Evolutionary conservation across 2,113 vertebrate genomes (phyloP), one percentile per base, ranked within the genome.

Genomic region (Spermophilus dauricus): DNA sequence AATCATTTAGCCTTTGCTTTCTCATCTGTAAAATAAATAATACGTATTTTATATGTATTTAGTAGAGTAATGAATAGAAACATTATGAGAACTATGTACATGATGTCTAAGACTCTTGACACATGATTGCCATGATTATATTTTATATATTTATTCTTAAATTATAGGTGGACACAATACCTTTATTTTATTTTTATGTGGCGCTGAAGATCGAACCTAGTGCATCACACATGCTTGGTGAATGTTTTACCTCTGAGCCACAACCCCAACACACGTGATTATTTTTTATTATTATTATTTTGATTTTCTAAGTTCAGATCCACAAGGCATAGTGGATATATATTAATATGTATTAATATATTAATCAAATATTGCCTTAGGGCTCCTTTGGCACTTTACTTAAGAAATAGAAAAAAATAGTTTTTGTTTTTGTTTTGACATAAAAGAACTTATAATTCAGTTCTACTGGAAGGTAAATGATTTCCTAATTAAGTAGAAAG

Each of bases 271-370:
- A 11, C 48, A 51, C 48, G 12, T 12, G 48, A 51, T 51, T 51
- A 51, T 30, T 80, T 86, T 56, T 67, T 11, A 34, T 75, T 32
- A 82, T 22, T 18, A 17, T 51, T 53, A 65, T 53, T 65, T 63
- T 67, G 17, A 82, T 89, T 89, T 96, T 82, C 73, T 93, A 85
- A 77, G 22, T 82, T 96, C 69, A 88, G 20, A 92, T 51, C 95
- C 22, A 94, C 16, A 8, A 83, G 8, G 6, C 18, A 42, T 0
- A 94, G 48, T 37, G 34, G 61, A 84, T 18, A 45, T 45, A 45
- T 45, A 45, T 45, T 45, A 45, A 45, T 8, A 45, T 72, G 10
- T 82, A 45, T 45, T 45, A 45, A 45, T 45, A 45, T 72, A 13
- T 82, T 37, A 48, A 89, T 94, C 28, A 94, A 75, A 1, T 72